Conservation (phyloP, 2,113 vertebrate species). For the Hoplias malabaricus region DNA sequence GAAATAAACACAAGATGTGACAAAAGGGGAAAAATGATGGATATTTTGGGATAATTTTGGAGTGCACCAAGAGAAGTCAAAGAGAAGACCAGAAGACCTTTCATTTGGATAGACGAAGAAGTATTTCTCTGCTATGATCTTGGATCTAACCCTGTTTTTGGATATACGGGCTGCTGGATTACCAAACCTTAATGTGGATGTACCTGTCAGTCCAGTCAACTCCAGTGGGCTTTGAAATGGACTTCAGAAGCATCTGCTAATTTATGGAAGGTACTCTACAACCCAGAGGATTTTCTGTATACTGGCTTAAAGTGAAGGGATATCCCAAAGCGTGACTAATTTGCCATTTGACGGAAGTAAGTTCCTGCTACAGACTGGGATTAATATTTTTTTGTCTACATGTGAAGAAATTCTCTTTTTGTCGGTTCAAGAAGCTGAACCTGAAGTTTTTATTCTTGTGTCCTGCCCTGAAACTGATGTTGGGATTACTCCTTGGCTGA, state of each 20-base stretch:
- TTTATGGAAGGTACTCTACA: constrained; percentile 24
- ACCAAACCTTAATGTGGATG: constrained; percentile 64
- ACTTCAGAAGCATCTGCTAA: constrained; percentile 40
- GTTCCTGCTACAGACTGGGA: constrained; percentile 43
- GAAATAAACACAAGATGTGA: neutral
- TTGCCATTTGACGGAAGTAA: constrained; percentile 22
- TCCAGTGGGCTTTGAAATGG: constrained; percentile 46
- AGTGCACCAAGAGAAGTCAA: neutral
- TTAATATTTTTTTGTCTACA: constrained; percentile 56
- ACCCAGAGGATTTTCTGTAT: constrained; percentile 7
- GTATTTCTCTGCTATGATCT: constrained; percentile 25
- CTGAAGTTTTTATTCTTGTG: neutral
- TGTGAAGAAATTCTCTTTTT: constrained; percentile 54
- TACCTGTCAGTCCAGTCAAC: constrained; percentile 51
- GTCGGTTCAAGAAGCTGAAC: neutral
- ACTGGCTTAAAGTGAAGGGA: constrained; percentile 24
- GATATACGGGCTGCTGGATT: constrained; percentile 71
- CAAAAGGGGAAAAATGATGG: neutral
- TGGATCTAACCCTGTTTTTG: constrained; percentile 66
- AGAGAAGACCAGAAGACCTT: constrained; percentile 37
- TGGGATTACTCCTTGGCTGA: constrained; percentile 43
- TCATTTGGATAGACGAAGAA: constrained; percentile 37
- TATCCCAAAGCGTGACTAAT: constrained; percentile 48
- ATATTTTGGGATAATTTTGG: constrained; percentile 6
- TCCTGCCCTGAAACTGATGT: neutral